Percentiles rank a stretch among this genome's conserved stretches.
Conservation (phyloP, 2,888 invertebrate species). For the Eupithecia inturbata region DNA sequence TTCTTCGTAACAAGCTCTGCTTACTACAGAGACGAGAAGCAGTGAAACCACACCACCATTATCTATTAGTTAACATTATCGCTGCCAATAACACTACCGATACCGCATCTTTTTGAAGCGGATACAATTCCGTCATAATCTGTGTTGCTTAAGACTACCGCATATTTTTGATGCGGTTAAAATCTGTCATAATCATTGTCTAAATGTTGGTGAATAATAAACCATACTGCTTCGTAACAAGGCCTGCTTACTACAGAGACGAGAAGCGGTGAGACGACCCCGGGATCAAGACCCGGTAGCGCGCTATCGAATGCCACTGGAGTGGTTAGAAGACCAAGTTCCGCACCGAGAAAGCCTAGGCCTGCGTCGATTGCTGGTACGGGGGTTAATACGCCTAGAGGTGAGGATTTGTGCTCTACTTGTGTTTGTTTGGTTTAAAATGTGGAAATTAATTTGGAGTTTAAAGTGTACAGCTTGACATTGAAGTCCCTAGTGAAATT, state of each 20-base stretch:
- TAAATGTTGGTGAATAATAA: conserved; percentile 34
- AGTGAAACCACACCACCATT: conserved; percentile 89
- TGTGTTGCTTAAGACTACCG: background rate
- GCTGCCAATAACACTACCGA: background rate
- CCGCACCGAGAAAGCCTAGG: conserved; percentile 87
- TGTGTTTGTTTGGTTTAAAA: background rate
- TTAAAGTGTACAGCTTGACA: background rate
- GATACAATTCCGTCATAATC: background rate
- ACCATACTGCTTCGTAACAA: conserved; percentile 31
- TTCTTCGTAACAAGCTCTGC: conserved; percentile 24
- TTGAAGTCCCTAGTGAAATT: background rate
- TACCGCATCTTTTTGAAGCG: background rate
- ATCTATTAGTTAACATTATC: background rate
- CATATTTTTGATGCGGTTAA: conserved; percentile 1
- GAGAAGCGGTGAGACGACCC: conserved; percentile 90
- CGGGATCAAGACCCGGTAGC: conserved; percentile 92
- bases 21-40: conserved; percentile 85
- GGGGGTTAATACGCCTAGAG: conserved; percentile 87
- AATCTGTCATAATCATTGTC: background rate
- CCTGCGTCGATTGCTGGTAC: conserved; percentile 90
- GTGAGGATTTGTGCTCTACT: conserved; percentile 48
- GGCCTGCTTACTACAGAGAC: conserved; percentile 77
- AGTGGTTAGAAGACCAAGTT: conserved; percentile 80
- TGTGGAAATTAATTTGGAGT: background rate
- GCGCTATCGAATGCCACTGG: conserved; percentile 88